Base-by-base conservation (phyloP, 2,113 vertebrate species). In the Lycocorax pyrrhopterus region DNA sequence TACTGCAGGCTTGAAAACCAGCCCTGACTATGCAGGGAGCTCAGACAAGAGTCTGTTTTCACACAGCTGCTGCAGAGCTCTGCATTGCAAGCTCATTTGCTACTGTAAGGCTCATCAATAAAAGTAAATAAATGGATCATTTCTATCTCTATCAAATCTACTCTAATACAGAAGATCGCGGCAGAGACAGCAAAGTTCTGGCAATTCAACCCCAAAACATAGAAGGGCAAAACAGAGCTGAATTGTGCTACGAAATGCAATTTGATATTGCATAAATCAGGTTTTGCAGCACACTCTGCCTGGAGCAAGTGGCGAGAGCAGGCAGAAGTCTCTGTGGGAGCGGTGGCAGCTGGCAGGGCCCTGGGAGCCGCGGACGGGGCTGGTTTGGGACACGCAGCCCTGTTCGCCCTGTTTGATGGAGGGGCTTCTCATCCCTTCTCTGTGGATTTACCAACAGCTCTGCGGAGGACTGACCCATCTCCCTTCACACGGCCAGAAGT, bases 321-420 rank as follows among this genome's bases (percentile, higher is more conserved):
- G 71, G 56, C 85, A 67, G 62, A 10, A 2, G 9, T 6, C 66
- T 55, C 85, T 59, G 53, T 1, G 13, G 81, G 74, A 55, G 59
- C 22, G 0, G 55, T 0, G 6, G 88, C 73, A 69, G 87, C 84
- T 25, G 77, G 32, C 12, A 0, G 66, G 27, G 47, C 58, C 46
- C 41, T 0, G 4, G 63, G 46, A 71, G 60, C 51, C 26, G 4
- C 1, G 0, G 52, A 4, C 1, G 2, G 41, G 69, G 59, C 30
- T 4, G 37, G 27, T 11, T 22, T 25, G 35, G 29, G 66, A 25
- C 0, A 1, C 7, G 3, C 58, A 62, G 76, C 79, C 47, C 66
- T 2, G 16, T 4, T 37, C 1, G 0, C 62, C 13, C 35, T 1
- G 3, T 12, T 3, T 16, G 6, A 4, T 0, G 6, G 74, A 30